Conservation (phyloP, 2,113 vertebrate species). For the Pelvicachromis taeniatus region DNA sequence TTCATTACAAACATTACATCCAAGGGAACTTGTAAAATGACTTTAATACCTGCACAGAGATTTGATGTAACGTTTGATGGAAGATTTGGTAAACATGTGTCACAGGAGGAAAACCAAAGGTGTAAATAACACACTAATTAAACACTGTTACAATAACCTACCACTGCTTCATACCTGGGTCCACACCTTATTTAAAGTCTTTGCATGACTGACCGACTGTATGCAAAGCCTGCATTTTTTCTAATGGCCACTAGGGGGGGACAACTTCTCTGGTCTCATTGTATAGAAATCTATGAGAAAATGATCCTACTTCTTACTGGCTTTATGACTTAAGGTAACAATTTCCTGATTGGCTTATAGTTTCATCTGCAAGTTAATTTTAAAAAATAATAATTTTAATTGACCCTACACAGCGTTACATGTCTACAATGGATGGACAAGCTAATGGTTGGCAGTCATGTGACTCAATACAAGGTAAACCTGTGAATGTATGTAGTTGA, state of each 20-base stretch:
- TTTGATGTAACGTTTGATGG: background rate
- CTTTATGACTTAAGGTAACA: background rate
- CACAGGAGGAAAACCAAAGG: background rate
- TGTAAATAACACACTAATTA: background rate
- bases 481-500: background rate
- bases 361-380: background rate
- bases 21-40: background rate
- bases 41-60: background rate
- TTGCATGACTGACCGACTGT: fast-evolving
- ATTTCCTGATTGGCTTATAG: background rate
- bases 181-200: background rate
- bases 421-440: background rate
- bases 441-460: background rate
- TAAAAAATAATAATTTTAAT: background rate
- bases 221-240: background rate
- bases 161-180: background rate
- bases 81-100: background rate
- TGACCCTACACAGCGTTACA: background rate
- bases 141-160: background rate
- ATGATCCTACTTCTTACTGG: background rate
- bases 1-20: background rate
- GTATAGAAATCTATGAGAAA: background rate
- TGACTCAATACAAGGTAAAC: background rate
- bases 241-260: background rate
- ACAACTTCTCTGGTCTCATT: background rate